Evolutionary conservation across 2,113 vertebrate species (phyloP).

Genomic region (Calidris pugnax): DNA sequence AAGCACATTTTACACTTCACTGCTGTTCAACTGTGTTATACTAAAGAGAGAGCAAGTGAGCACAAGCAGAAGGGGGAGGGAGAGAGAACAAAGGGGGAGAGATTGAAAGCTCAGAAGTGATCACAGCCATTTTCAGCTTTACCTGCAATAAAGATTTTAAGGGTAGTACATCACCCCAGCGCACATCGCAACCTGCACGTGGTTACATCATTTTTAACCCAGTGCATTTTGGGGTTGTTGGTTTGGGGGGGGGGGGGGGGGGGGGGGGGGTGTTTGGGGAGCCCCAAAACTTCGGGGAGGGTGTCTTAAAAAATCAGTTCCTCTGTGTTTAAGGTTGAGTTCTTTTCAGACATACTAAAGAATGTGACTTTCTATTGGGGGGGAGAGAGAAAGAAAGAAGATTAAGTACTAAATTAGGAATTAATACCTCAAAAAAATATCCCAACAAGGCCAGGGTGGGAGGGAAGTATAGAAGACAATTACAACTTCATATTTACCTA

Average conservation of each 20-base stretch:
- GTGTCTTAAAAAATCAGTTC: no score
- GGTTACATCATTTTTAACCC: background rate
- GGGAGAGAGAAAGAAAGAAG: background rate
- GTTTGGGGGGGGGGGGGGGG: no score
- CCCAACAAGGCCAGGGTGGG: background rate
- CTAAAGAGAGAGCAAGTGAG: constrained; percentile 57
- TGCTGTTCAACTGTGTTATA: constrained; percentile 61
- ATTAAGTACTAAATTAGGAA: background rate
- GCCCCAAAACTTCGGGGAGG: no score
- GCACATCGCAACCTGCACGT: background rate
- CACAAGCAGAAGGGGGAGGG: constrained; percentile 15
- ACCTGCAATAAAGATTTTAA: background rate
- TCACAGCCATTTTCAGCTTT: background rate
- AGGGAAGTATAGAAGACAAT: background rate
- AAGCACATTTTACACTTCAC: constrained; percentile 75
- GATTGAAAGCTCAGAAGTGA: background rate
- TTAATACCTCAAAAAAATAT: background rate
- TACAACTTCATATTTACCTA: background rate
- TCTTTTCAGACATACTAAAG: no score
- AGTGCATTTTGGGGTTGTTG: no score
- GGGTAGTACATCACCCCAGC: background rate
- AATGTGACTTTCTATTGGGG: no score
- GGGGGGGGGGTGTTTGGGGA: no score
- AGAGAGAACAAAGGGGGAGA: background rate
- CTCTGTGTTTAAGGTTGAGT: no score